phyloP scores from a whole-genome alignment of 2,113 vertebrate genomes.

The Chloroceryle aenea region DNA sequence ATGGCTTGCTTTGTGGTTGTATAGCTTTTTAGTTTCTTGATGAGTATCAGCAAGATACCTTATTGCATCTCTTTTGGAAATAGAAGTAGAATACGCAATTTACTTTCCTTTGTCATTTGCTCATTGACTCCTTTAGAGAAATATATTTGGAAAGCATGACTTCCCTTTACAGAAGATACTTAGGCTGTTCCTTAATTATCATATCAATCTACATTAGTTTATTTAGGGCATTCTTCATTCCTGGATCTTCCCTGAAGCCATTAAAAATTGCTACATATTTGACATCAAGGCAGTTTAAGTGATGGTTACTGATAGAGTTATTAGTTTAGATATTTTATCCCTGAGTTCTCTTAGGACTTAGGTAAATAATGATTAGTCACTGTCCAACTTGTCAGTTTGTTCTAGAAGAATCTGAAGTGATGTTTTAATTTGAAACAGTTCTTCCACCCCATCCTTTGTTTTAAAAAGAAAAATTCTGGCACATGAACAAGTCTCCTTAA shows the following conservation, averaged over 20 bases:
- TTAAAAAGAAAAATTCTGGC: background rate
- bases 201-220: background rate
- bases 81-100: background rate
- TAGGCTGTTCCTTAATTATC: background rate
- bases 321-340: background rate
- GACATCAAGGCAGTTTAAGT: background rate
- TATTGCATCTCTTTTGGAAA: background rate
- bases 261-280: background rate
- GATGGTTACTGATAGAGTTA: background rate
- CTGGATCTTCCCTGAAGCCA: background rate
- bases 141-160: conserved; percentile 2
- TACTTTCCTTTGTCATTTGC: background rate
- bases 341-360: background rate
- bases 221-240: background rate
- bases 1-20: background rate
- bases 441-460: background rate
- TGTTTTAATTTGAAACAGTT: background rate
- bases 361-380: background rate
- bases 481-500: background rate
- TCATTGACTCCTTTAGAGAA: background rate
- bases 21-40: background rate
- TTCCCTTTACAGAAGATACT: background rate
- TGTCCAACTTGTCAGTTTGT: background rate
- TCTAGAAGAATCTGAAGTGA: background rate
- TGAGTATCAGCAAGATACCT: background rate